phyloP scores from a whole-genome alignment of 2,113 vertebrate genomes.

The Corythoichthys intestinalis region DNA sequence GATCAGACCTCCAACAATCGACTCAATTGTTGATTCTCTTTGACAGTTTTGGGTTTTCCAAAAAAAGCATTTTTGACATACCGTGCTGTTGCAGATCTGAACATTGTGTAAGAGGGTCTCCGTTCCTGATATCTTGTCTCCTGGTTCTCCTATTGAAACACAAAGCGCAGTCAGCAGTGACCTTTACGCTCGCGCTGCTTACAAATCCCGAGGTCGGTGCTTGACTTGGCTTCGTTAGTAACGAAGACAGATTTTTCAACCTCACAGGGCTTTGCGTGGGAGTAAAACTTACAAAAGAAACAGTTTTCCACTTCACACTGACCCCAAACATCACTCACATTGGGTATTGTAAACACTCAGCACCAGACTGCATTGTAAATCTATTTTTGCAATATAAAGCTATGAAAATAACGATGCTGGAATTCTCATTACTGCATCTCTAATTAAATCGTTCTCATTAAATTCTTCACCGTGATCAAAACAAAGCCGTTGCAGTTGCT shows the following conservation, averaged over 20 bases:
- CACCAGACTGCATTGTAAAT: conserved; percentile 8
- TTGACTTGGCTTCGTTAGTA: conserved; percentile 8
- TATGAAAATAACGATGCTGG: not conserved
- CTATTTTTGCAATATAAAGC: not conserved
- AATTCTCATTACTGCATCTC: not conserved
- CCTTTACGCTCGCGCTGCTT: not conserved
- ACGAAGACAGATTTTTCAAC: conserved; percentile 18
- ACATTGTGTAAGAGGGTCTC: conserved; percentile 94
- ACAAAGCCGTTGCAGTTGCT: not conserved
- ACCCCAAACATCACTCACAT: conserved; percentile 43
- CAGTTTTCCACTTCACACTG: conserved; percentile 25
- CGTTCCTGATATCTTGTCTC: conserved; percentile 94
- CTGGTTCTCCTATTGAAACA: conserved; percentile 83
- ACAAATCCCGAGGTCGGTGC: conserved; percentile 6
- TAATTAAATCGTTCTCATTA: not conserved
- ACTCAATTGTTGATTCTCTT: too few species aligned
- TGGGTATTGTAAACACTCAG: conserved; percentile 43
- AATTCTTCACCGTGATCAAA: not conserved
- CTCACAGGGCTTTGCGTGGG: conserved; percentile 42
- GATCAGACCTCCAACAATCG: too few species aligned
- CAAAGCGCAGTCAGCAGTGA: conserved; percentile 30
- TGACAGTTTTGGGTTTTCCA: too few species aligned
- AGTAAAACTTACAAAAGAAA: conserved; percentile 11
- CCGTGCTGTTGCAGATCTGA: conserved; percentile 91
- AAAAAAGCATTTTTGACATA: conserved; percentile 41